Evolutionary conservation across 1,140 invertebrate genomes (phyloP), one percentile per base, ranked within the genome.

Genomic region (Lethocerus indicus): DNA sequence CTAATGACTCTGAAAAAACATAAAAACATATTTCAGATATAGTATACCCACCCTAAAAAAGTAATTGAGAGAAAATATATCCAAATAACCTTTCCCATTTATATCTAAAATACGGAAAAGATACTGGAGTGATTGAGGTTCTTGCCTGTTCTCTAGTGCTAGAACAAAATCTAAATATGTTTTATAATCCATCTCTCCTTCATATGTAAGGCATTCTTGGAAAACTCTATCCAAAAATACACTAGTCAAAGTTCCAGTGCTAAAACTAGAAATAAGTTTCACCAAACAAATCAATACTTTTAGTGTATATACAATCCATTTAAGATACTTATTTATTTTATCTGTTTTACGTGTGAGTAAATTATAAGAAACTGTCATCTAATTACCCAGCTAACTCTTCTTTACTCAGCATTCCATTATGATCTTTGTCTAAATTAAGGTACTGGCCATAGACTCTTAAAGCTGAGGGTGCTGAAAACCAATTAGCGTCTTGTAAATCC

Each of bases 121-220:
- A 64, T 93, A 97, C 43, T 90, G 83, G 20, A 96, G 65, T 1
- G 89, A 81, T 58, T 92, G 87, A 0, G 89, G 87, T 62, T 95
- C 90, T 50, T 83, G 77, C 20, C 87, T 73, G 69, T 97, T 92
- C 64, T 96, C 90, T 53, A 96, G 65, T 0, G 92, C 92, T 24
- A 97, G 68, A 0, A 94, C 87, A 67, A 97, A 87, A 62, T 97
- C 90, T 18, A 97, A 64, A 66, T 93, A 98, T 0, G 89, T 91
- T 68, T 95, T 95, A 64, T 95, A 98, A 65, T 98, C 93, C 81
- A 97, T 95, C 74, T 97, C 90, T 6, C 87, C 90, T 58, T 90
- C 83, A 62, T 92, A 96, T 0, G 92, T 97, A 0, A 93, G 71
- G 59, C 86, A 93, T 61, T 94, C 90, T 67, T 96, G 87, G 67